phyloP scores from a whole-genome alignment of 35 echinoderm and acorn worm genomes.

The Holothuria glaberrima region DNA sequence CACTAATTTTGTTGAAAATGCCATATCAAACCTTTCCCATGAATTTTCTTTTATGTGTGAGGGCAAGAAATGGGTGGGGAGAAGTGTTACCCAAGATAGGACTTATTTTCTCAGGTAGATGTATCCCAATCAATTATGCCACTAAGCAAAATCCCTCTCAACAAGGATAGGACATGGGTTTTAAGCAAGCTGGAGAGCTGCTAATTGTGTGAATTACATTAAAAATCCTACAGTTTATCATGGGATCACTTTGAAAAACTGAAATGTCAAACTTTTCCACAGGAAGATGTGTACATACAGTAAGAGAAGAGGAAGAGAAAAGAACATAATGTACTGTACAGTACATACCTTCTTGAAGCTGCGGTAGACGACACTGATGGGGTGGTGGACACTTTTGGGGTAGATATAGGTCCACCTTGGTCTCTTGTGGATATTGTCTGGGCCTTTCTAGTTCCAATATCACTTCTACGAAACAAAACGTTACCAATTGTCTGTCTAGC shows the following conservation, averaged over 20 bases:
- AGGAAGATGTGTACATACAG: no score
- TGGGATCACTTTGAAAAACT: neutral
- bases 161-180: neutral
- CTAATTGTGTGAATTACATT: neutral
- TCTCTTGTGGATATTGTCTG: slow-evolving; percentile 1
- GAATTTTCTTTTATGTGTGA: no score
- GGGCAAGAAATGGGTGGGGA: no score
- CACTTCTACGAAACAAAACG: slow-evolving; percentile 72
- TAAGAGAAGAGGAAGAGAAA: no score
- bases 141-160: no score
- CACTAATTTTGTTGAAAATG: no score
- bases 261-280: neutral
- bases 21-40: no score
- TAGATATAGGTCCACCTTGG: neutral
- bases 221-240: no score
- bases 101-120: no score
- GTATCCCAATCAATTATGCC: no score
- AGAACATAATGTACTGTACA: no score
- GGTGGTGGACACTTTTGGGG: neutral
- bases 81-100: no score
- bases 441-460: slow-evolving; percentile 57
- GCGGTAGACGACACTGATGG: neutral
- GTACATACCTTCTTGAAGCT: slow-evolving; percentile 34
- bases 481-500: slow-evolving; percentile 85
- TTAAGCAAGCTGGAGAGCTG: neutral